Evolutionary conservation across 2,888 invertebrate species (phyloP), one percentile per base, ranked within the genome.

Genomic region (Watsonalla cultraria): DNA sequence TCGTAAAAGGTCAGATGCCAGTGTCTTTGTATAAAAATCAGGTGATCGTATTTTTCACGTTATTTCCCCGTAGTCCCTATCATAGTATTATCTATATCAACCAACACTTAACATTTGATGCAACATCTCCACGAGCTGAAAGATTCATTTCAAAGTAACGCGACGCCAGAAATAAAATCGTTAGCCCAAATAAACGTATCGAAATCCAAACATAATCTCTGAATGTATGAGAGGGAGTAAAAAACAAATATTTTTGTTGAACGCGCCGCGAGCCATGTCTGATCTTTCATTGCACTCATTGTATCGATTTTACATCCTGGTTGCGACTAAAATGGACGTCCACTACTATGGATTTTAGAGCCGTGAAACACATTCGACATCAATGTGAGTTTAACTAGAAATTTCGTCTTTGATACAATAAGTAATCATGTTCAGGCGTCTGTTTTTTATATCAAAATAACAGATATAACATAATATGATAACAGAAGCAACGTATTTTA

Each of bases 231-330:
- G 35, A 46, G 14, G 49, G 56, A 55, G 58, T 54, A 58, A 60
- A 69, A 74, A 69, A 76, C 75, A 68, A 80, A 73, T 75, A 76
- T 65, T 66, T 76, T 74, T 70, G 74, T 63, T 62, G 64, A 61
- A 63, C 65, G 60, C 61, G 66, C 70, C 56, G 57, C 62, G 54
- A 56, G 77, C 78, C 78, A 76, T 75, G 74, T 76, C 76, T 80
- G 82, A 82, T 82, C 82, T 78, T 77, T 78, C 77, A 64, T 66
- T 80, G 78, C 80, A 79, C 76, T 75, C 77, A 76, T 81, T 80
- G 84, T 88, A 87, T 88, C 80, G 88, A 88, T 87, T 86, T 87
- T 82, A 82, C 82, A 84, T 84, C 84, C 82, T 37, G 81, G 75
- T 74, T 64, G 66, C 59, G 77, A 79, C 79, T 74, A 80, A 84